phyloP scores from a whole-genome alignment of 2,113 vertebrate species.

The Ammospiza nelsoni region DNA sequence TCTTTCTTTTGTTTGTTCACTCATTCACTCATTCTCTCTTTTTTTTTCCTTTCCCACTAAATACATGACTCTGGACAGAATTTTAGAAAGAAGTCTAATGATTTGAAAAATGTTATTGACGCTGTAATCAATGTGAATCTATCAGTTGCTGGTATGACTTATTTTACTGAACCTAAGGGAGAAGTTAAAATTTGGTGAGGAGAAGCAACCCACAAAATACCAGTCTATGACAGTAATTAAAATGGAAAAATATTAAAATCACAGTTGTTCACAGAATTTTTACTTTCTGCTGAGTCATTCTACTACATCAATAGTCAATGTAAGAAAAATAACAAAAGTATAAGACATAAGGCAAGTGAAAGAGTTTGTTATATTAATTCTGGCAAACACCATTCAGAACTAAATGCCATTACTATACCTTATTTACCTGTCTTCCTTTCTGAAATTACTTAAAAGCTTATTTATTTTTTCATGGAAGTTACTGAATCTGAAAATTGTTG shows the following conservation, averaged over 20 bases:
- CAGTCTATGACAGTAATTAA: not conserved
- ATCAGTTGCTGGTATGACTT: not conserved
- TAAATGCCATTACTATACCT: not conserved
- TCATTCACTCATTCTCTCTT: not conserved
- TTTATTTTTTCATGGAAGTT: not conserved
- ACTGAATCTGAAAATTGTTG: not conserved
- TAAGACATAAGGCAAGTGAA: not conserved
- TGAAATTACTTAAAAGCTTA: not conserved
- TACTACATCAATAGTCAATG: not conserved
- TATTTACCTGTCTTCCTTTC: not conserved
- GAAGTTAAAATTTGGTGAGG: not conserved
- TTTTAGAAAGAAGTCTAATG: constrained; percentile 1
- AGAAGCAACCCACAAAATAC: not conserved
- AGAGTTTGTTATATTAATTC: not conserved
- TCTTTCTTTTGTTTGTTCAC: constrained; percentile 42
- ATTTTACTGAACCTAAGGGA: not conserved
- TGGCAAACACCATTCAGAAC: not conserved
- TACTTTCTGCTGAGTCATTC: constrained; percentile 19
- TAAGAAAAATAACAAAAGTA: not conserved
- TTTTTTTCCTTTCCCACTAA: not conserved
- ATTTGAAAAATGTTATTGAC: not conserved
- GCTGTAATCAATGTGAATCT: not conserved
- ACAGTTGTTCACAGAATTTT: not conserved
- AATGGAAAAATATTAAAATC: constrained; percentile 27
- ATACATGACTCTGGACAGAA: not conserved